These are phyloP conservation scores for Kradibia gibbosae DNA, from an alignment of 1,140 invertebrate species.

Conservation along the genomic window DNA sequence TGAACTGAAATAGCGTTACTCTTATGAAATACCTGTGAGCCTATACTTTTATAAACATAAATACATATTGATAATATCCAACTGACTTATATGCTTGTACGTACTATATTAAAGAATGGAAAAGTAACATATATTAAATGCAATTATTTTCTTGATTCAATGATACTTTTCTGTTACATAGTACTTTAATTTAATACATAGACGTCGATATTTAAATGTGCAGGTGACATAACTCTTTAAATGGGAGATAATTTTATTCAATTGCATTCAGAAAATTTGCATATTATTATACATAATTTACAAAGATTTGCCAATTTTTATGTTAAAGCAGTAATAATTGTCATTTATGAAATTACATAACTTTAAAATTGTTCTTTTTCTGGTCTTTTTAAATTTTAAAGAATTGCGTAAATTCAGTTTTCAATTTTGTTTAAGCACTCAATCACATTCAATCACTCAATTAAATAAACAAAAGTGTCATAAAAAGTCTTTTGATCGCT, in stretches of 20 bases:
- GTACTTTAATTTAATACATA: neutral
- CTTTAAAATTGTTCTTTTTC: no score
- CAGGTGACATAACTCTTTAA: neutral
- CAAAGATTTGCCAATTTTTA: neutral
- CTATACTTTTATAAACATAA: neutral
- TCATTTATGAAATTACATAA: neutral
- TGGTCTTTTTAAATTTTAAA: no score
- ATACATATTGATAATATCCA: neutral
- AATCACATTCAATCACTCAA: no score
- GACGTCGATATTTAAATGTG: neutral
- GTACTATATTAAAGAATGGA: neutral
- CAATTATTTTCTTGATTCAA: neutral
- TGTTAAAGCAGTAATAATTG: no score
- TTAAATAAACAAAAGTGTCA: neutral
- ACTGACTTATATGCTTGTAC: neutral
- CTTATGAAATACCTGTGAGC: neutral
- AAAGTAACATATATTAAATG: neutral
- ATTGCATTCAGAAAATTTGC: neutral
- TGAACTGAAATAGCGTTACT: neutral
- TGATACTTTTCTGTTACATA: neutral
- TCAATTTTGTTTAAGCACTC: no score
- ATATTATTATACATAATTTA: neutral
- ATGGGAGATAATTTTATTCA: neutral
- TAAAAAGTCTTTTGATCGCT: neutral
- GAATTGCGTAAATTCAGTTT: no score